A percentile compares a stretch with the other conserved stretches of the same genome.
These are phyloP conservation scores for Herminia tarsipennalis DNA, from an alignment of 2,888 invertebrate species.

Conservation along the genomic window DNA sequence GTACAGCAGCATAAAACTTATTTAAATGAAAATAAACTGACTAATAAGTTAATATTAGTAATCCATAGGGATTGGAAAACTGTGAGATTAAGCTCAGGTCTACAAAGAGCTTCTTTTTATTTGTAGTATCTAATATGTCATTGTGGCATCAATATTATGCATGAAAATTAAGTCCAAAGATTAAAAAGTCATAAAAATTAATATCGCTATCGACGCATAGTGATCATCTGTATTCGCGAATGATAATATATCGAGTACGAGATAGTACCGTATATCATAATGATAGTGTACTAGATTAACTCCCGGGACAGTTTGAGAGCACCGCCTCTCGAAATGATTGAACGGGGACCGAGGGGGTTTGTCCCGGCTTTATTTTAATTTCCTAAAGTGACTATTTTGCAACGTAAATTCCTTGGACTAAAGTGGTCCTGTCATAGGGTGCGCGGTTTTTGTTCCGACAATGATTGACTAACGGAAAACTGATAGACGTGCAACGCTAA, in stretches of 20 bases:
- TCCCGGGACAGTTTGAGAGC: conserved; percentile 73
- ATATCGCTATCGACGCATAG: no score
- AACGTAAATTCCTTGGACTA: conserved; percentile 71
- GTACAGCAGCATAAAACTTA: no score
- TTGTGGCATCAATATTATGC: no score
- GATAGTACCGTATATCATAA: conserved; percentile 53
- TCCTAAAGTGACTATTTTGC: conserved; percentile 82
- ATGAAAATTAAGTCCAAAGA: no score
- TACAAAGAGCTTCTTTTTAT: no score
- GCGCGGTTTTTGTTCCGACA: conserved; percentile 55
- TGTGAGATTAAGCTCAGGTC: no score
- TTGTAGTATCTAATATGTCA: background rate
- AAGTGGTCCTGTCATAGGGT: conserved; percentile 57
- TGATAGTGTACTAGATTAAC: conserved; percentile 66
- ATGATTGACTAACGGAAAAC: conserved; percentile 50
- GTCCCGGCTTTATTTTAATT: conserved; percentile 81
- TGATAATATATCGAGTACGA: conserved; percentile 35
- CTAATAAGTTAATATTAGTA: no score
- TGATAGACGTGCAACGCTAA: conserved; percentile 43
- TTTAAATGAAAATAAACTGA: no score
- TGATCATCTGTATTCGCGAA: background rate
- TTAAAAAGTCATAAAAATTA: no score
- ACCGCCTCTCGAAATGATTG: conserved; percentile 81
- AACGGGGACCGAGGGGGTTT: conserved; percentile 81
- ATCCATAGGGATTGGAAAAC: no score